These are phyloP conservation scores for Vultur gryphus DNA, from an alignment of 2,797 vertebrate genomes.

Conservation along the genomic window DNA sequence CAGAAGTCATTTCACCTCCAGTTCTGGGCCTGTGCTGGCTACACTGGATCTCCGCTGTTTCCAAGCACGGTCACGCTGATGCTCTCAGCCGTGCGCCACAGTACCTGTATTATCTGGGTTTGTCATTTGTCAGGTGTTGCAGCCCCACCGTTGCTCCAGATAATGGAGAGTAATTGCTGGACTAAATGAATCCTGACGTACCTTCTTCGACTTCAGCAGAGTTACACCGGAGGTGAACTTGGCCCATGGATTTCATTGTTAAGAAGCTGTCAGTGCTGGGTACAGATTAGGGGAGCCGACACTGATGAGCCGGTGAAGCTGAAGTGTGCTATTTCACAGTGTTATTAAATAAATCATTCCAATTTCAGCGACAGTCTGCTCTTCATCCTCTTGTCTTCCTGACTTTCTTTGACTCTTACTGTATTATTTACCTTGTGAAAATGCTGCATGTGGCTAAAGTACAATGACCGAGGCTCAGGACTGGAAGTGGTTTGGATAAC, in stretches of 20 bases:
- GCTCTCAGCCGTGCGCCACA: neutral
- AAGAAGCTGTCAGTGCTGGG: neutral
- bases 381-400: neutral
- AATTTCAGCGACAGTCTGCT: neutral
- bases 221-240: neutral
- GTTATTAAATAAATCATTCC: constrained; percentile 24
- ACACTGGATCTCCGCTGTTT: neutral
- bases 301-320: neutral
- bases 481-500: neutral
- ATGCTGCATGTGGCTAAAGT: neutral
- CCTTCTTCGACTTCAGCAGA: neutral
- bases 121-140: neutral
- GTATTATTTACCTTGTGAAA: neutral
- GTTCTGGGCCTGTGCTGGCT: neutral
- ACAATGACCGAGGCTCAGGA: neutral
- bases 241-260: neutral
- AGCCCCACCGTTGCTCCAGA: neutral
- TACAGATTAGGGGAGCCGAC: neutral
- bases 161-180: neutral
- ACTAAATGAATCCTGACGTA: neutral
- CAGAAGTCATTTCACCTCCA: neutral
- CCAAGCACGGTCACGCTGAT: neutral
- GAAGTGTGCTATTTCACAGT: neutral
- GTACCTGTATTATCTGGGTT: neutral
- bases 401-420: neutral